These are phyloP conservation scores for Epirrhoe tristata DNA, from an alignment of 2,888 invertebrate species.

Conservation along the genomic window DNA sequence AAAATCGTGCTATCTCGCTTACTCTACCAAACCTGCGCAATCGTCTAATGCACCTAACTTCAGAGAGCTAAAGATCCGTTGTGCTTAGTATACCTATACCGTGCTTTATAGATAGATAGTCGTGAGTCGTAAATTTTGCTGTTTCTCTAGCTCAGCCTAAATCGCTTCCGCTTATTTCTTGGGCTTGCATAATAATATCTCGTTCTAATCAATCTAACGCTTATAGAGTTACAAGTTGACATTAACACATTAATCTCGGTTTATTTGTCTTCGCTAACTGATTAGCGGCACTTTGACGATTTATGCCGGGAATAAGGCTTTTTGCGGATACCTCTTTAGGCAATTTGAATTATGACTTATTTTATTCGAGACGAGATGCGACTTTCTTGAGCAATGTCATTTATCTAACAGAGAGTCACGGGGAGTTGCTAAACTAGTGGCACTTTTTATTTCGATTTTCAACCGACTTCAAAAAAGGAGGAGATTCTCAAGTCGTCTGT, in stretches of 20 bases:
- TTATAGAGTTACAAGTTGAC: slow-evolving; percentile 66
- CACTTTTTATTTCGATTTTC: background rate
- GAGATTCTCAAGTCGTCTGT: no score
- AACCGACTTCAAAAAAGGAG: no score
- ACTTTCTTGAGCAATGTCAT: slow-evolving; percentile 4
- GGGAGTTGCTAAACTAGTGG: background rate
- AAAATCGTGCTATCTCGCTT: no score
- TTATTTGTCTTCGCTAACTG: slow-evolving; percentile 56
- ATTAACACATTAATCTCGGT: slow-evolving; percentile 63
- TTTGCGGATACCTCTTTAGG: slow-evolving; percentile 24
- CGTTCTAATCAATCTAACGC: slow-evolving; percentile 65
- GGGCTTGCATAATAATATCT: slow-evolving; percentile 43
- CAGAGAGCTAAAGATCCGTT: no score
- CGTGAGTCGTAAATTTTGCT: no score
- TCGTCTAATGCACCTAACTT: no score
- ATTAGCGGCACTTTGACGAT: slow-evolving; percentile 42
- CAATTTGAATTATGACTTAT: slow-evolving; percentile 24
- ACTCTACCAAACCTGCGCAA: no score
- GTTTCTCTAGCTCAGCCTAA: background rate
- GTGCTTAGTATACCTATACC: no score
- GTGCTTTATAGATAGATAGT: no score
- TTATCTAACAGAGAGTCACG: background rate
- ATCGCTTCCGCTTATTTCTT: slow-evolving; percentile 37
- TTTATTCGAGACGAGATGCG: slow-evolving; percentile 8
- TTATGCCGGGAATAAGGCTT: slow-evolving; percentile 25